A percentile compares a stretch with the other conserved stretches of the same genome.
Conservation (phyloP, 2,888 invertebrate genomes). For the Ophion slaviceki region DNA sequence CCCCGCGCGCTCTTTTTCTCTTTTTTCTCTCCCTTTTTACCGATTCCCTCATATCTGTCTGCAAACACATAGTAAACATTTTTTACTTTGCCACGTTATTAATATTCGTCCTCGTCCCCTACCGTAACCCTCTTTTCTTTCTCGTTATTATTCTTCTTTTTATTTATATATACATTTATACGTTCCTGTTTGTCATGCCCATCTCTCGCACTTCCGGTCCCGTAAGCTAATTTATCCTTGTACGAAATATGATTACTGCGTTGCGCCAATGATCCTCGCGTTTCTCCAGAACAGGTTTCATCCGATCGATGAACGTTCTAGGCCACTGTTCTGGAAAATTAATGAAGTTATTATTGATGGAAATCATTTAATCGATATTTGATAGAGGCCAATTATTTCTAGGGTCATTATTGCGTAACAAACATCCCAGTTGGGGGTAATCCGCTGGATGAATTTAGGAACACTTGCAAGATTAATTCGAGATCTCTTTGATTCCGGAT, state of each 20-base stretch:
- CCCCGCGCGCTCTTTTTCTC: constrained; percentile 36
- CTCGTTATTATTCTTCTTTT: constrained; percentile 64
- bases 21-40: constrained; percentile 74
- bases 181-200: constrained; percentile 22
- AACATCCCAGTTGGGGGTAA: background rate
- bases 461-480: background rate
- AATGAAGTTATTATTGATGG: background rate
- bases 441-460: background rate
- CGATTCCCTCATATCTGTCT: constrained; percentile 75
- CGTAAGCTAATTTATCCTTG: constrained; percentile 47
- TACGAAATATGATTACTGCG: constrained; percentile 8
- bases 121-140: constrained; percentile 67
- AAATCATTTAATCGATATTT: no score
- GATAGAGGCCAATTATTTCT: no score
- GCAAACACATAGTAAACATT: constrained; percentile 79
- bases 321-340: background rate
- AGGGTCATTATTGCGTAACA: no score
- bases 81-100: constrained; percentile 83
- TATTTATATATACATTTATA: constrained; percentile 21
- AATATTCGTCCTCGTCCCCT: constrained; percentile 77
- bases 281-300: background rate
- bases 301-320: background rate
- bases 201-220: constrained; percentile 37
- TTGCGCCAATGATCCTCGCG: constrained; percentile 4
- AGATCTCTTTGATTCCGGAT: no score